Conservation (phyloP, 1,140 invertebrate genomes). For the Caerostris darwini region DNA sequence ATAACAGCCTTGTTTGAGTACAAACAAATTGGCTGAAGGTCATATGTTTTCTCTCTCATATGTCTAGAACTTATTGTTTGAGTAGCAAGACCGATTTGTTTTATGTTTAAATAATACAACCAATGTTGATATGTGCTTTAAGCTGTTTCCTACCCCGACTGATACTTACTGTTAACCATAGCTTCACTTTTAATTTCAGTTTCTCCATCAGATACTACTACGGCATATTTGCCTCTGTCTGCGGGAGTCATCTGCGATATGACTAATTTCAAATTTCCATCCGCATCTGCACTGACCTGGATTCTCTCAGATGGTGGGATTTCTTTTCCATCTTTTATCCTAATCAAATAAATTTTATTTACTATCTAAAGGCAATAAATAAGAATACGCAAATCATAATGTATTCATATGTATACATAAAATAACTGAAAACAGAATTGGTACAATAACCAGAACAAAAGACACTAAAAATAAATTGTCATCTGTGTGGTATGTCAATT, state of each 20-base stretch:
- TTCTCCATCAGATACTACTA: slow-evolving; percentile 84
- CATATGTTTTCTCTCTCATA: too few species aligned
- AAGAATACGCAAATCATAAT: background rate
- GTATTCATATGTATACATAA: background rate
- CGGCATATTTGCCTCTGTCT: slow-evolving; percentile 84
- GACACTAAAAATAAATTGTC: too few species aligned
- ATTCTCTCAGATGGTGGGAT: slow-evolving; percentile 61
- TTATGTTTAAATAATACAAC: too few species aligned
- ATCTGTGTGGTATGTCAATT: too few species aligned
- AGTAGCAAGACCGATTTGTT: too few species aligned
- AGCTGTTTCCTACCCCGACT: too few species aligned
- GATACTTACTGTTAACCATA: slow-evolving; percentile 73
- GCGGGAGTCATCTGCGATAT: slow-evolving; percentile 82
- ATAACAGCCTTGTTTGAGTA: too few species aligned
- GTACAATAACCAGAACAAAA: too few species aligned
- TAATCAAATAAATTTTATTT: background rate
- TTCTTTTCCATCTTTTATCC: slow-evolving; percentile 76
- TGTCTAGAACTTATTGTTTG: too few species aligned
- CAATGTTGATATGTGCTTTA: too few species aligned
- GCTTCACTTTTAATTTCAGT: slow-evolving; percentile 82
- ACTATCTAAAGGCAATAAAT: background rate
- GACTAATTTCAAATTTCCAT: slow-evolving; percentile 88
- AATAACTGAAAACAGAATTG: background rate
- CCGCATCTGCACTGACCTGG: slow-evolving; percentile 83
- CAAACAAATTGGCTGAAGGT: too few species aligned